Evolutionary conservation across 2,113 vertebrate species (phyloP), one percentile per base, ranked within the genome.

Genomic region (Ceyx cyanopectus): DNA sequence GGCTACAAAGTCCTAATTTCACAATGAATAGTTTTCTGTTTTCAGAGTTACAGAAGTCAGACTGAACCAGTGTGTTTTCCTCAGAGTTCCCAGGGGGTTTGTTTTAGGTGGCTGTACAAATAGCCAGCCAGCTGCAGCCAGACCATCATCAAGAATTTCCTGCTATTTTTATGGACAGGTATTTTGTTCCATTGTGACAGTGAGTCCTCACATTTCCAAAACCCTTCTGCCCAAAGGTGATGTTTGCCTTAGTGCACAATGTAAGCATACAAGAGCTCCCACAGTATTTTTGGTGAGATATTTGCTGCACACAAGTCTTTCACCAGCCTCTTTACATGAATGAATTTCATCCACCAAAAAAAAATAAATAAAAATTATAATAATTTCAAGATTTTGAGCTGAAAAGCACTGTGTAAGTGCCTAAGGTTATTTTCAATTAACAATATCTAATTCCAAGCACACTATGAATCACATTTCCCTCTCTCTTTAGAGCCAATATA

Each of bases 401-500:
- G 82, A 93, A 94, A 95, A 87, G 57, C 13, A 41, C 68, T 75
- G 21, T 93, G 75, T 78, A 91, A 81, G 56, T 87, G 90, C 92
- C 62, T 81, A 56, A 32, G 50, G 81, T 67, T 93, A 63, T 96
- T 95, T 92, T 94, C 83, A 94, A 90, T 93, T 92, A 94, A 86
- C 85, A 73, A 17, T 73, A 85, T 74, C 81, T 87, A 93, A 95
- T 92, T 95, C 81, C 58, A 85, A 83, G 76, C 40, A 83, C 60
- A 90, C 68, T 41, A 66, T 77, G 89, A 93, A 93, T 97, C 87
- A 87, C 63, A 92, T 86, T 87, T 94, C 91, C 87, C 87, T 95
- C 62, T 90, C 43, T 92, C 79, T 96, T 96, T 85, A 95, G 67
- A 95, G 77, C 53, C 79, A 95, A 94, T 65, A 87, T 94, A 95